phyloP scores from a whole-genome alignment of 2,113 vertebrate species.

The Diadophis punctatus region DNA sequence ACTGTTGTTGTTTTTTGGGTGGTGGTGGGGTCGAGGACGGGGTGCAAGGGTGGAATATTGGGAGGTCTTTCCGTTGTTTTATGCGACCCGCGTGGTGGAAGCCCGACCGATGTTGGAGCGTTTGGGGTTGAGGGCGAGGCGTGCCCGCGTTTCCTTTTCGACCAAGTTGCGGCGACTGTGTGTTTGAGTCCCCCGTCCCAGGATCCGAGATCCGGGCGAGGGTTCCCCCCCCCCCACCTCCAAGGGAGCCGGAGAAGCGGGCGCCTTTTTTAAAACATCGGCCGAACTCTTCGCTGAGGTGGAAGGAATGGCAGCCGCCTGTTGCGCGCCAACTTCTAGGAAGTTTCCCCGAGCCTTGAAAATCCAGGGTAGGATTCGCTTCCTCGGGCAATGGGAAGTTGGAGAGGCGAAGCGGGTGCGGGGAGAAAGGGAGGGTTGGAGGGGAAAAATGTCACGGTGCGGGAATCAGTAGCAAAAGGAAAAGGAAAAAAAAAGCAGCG shows the following conservation, averaged over 20 bases:
- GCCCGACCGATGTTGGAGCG: neutral
- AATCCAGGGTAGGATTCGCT: neutral
- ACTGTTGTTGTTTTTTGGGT: too few species aligned
- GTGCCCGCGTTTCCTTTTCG: too few species aligned
- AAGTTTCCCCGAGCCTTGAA: neutral
- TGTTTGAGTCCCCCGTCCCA: neutral
- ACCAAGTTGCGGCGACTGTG: neutral
- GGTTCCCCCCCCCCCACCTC: too few species aligned
- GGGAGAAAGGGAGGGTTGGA: neutral
- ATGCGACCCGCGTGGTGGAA: neutral
- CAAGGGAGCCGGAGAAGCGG: too few species aligned
- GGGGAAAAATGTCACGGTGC: neutral
- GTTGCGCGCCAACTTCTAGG: slow-evolving; percentile 2
- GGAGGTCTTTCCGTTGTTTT: neutral
- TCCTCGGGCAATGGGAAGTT: slow-evolving; percentile 2
- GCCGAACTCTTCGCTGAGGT: neutral
- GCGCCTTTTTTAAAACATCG: too few species aligned
- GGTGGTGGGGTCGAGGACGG: too few species aligned
- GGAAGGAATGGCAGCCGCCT: neutral
- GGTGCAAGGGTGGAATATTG: neutral
- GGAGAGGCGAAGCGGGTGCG: neutral
- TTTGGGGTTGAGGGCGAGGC: neutral
- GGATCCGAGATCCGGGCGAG: neutral
- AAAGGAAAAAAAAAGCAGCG: neutral
- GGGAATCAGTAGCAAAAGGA: neutral